These are phyloP conservation scores for Brachionus rubens DNA, from an alignment of 1,140 invertebrate genomes.

Conservation along the genomic window DNA sequence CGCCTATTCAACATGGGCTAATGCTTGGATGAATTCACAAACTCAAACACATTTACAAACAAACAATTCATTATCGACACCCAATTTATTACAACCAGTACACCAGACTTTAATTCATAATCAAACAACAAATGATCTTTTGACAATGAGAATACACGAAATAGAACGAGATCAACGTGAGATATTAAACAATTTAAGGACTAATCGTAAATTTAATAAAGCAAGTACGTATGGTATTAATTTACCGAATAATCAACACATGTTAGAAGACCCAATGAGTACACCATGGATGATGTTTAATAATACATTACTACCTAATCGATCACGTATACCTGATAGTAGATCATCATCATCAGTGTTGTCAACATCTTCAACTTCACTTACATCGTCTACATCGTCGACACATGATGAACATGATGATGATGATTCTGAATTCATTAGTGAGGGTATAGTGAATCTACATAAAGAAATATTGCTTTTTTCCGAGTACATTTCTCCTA, in stretches of 20 bases:
- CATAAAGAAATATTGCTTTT: slow-evolving; percentile 40
- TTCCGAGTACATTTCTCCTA: slow-evolving; percentile 40
- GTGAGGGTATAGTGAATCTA: slow-evolving; percentile 19
- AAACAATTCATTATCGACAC: background rate
- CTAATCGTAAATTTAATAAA: slow-evolving; percentile 24
- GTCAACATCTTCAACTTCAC: background rate
- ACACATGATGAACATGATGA: background rate
- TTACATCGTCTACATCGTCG: background rate
- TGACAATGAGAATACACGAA: background rate
- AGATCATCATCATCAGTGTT: background rate
- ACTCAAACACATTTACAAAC: background rate
- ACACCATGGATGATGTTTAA: slow-evolving; percentile 24
- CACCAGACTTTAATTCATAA: background rate
- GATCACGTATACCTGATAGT: background rate
- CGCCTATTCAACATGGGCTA: slow-evolving; percentile 36
- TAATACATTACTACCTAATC: background rate
- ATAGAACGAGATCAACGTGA: slow-evolving; percentile 14
- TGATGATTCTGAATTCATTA: background rate
- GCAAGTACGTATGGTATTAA: slow-evolving; percentile 34
- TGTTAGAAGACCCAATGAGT: slow-evolving; percentile 43
- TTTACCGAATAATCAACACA: slow-evolving; percentile 28
- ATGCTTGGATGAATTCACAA: slow-evolving; percentile 33
- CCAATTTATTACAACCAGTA: background rate
- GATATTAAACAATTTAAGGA: slow-evolving; percentile 21
- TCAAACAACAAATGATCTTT: background rate